Conservation (phyloP, 2,113 vertebrate species). For the Delphinus delphis region DNA sequence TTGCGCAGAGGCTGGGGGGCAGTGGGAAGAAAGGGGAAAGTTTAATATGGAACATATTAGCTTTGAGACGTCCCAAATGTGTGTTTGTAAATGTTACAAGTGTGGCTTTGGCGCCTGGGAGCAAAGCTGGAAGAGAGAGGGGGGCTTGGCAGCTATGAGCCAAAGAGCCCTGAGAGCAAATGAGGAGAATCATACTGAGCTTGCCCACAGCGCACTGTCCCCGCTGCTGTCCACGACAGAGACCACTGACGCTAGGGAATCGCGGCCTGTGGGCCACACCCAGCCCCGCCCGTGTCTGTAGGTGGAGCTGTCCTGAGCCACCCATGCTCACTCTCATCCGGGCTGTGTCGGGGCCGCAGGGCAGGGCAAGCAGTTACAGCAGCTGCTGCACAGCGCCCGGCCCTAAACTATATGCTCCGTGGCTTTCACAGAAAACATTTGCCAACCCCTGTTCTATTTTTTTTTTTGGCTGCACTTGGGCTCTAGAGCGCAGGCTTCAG, state of each 20-base stretch:
- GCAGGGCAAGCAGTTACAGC: neutral
- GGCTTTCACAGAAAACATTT: neutral
- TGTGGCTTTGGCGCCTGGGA: neutral
- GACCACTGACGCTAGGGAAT: accelerated
- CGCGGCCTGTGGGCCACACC: accelerated
- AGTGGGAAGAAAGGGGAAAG: neutral
- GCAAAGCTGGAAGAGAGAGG: neutral
- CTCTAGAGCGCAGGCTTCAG: too few species aligned
- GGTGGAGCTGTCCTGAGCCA: neutral
- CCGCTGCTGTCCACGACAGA: neutral
- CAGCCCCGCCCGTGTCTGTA: neutral
- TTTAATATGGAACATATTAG: neutral
- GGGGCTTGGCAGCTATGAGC: neutral
- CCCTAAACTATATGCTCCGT: neutral
- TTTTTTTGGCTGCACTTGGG: too few species aligned
- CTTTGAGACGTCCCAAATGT: neutral
- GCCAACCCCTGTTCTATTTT: neutral
- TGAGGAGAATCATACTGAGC: neutral
- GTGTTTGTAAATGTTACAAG: neutral
- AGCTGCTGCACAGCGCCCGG: neutral
- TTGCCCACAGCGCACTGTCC: neutral
- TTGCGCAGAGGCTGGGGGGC: neutral
- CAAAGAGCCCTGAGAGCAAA: neutral
- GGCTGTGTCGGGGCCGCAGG: neutral
- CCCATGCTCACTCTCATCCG: too few species aligned